A percentile compares a stretch with the other conserved stretches of the same genome.
Evolutionary conservation across 1,140 invertebrate genomes (phyloP).

Genomic region (Diploscapter pachys): DNA sequence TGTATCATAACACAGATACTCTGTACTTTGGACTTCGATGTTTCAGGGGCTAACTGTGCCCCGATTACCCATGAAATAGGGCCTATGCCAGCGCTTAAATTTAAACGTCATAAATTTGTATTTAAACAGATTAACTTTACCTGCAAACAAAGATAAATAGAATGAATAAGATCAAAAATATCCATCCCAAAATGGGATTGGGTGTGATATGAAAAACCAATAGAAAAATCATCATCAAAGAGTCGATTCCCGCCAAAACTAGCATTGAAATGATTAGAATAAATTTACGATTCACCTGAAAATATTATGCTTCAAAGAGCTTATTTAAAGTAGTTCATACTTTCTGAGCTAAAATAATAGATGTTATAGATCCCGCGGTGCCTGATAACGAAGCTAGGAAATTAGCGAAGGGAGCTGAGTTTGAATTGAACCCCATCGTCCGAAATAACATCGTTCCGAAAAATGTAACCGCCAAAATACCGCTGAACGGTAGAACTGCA

Average conservation of each 20-base stretch:
- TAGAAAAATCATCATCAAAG: conserved; percentile 37
- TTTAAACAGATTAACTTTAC: too few species aligned
- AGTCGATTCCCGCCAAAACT: conserved; percentile 27
- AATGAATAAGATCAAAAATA: conserved; percentile 31
- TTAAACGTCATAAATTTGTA: too few species aligned
- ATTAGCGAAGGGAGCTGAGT: conserved; percentile 28
- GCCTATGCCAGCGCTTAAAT: conserved; percentile 25
- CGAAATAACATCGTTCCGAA: conserved; percentile 33
- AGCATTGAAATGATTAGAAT: conserved; percentile 12
- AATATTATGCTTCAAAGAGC: neutral
- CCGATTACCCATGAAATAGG: conserved; percentile 36
- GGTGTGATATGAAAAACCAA: conserved; percentile 20
- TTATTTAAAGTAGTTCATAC: neutral
- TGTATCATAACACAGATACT: conserved; percentile 21
- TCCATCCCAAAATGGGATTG: conserved; percentile 20
- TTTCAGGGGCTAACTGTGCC: conserved; percentile 24
- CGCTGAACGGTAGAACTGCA: conserved; percentile 28
- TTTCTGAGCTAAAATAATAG: neutral
- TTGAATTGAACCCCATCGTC: conserved; percentile 25
- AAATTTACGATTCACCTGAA: neutral
- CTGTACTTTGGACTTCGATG: conserved; percentile 26
- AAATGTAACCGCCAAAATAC: conserved; percentile 34
- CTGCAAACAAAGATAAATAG: conserved; percentile 39
- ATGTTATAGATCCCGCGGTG: conserved; percentile 24
- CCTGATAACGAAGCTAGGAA: conserved; percentile 30